Percentiles rank a stretch among this genome's conserved stretches.
These are phyloP conservation scores for Rhimphoctona megacephalus DNA, from an alignment of 2,888 invertebrate genomes.

Conservation along the genomic window DNA sequence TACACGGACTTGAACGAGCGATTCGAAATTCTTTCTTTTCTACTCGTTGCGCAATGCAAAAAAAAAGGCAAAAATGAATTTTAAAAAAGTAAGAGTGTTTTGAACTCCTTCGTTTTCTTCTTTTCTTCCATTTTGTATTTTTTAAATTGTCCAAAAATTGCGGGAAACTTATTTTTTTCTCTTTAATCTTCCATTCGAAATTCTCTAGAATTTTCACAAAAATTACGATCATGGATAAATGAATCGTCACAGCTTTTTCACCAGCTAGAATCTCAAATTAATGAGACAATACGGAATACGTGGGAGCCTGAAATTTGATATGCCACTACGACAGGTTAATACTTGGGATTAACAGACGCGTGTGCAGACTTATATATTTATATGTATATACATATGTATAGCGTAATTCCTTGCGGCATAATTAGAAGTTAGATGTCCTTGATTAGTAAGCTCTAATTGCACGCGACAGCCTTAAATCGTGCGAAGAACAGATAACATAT, in stretches of 20 bases:
- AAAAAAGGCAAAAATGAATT: background rate
- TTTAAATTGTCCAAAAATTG: too few relatives aligned
- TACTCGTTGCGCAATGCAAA: background rate
- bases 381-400: background rate
- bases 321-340: background rate
- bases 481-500: slow-evolving; percentile 20
- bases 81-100: background rate
- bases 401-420: slow-evolving; percentile 25
- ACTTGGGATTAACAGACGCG: slow-evolving; percentile 14
- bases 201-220: background rate
- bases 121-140: too few relatives aligned
- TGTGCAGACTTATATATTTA: background rate
- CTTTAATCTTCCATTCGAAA: background rate
- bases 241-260: background rate
- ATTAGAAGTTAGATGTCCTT: slow-evolving; percentile 58
- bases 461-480: slow-evolving; percentile 34
- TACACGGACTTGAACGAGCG: background rate
- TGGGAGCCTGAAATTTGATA: slow-evolving; percentile 8
- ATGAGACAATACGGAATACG: background rate
- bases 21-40: background rate
- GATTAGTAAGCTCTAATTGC: slow-evolving; percentile 61
- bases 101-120: too few relatives aligned
- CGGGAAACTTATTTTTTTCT: background rate
- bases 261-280: background rate
- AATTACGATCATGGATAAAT: background rate